Base-by-base conservation (phyloP, 1,140 invertebrate species). In the Brachionus rubens region DNA sequence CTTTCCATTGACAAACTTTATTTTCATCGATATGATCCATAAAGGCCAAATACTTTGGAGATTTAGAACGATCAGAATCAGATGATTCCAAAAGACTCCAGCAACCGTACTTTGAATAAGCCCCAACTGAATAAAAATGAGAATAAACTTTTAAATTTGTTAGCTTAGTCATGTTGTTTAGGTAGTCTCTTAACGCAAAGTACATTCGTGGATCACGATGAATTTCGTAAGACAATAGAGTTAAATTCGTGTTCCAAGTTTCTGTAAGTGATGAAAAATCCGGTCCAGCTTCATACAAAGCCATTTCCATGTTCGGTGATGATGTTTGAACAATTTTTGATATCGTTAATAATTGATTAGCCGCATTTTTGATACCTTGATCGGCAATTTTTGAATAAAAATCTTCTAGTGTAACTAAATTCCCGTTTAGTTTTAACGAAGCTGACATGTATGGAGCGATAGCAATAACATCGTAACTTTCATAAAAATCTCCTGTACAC, bases 171-270 rank as follows among this genome's bases (percentile, higher is more conserved):
- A 65, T 24, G 16, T 65, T 65, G 1, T 16, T 24, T 14, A 65
- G 24, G n/a, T 65, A 65, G 19, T 24, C 10, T 43, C 24, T 46
- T n/a, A 65, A 43, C 12, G 59, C 59, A 26, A 43, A 1, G 24
- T 65, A 65, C 59, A 65, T 65, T 26, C 59, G n/a, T 5, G 59
- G 10, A 65, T 65, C 59, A 28, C 59, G 59, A 41, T 65, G 40
- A 21, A 65, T 65, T 65, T 65, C 3, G n/a, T 10, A 24, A 14
- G 59, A 65, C n/a, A 65, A 65, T 14, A 1, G 19, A 24, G 59
- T 65, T 28, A 65, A 24, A 6, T 41, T 28, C 0, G 21, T 65
- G 4, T 65, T 65, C 7, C 16, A 41, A 1, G 40, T 65, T 2
- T 65, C 59, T 43, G 0, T 43, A 1, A 65, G 40, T 2, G 59